Percentiles rank a stretch among this genome's conserved stretches.
Evolutionary conservation across 2,797 vertebrate species (phyloP).

Genomic region (Euthynnus affinis): DNA sequence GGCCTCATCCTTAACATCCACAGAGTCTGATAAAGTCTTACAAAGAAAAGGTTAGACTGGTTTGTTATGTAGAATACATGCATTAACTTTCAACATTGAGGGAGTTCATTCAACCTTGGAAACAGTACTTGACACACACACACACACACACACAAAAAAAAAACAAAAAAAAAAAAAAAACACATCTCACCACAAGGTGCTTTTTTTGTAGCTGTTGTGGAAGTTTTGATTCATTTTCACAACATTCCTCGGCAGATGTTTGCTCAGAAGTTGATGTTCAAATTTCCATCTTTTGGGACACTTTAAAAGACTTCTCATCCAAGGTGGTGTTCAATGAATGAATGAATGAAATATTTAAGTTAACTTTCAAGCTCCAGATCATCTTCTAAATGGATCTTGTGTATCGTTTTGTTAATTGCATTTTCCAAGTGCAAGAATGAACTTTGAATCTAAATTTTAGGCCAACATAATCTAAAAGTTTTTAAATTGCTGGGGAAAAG

Average conservation of each 20-base stretch:
- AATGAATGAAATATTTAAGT: not conserved
- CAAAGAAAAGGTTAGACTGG: not conserved
- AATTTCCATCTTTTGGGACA: too few relatives aligned
- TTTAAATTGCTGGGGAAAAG: too few relatives aligned
- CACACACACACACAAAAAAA: too few relatives aligned
- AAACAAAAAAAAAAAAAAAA: too few relatives aligned
- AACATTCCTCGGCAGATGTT: not conserved
- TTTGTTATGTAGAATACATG: not conserved
- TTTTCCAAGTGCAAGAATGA: too few relatives aligned
- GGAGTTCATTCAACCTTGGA: not conserved
- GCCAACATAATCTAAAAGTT: too few relatives aligned
- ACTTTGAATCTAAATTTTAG: too few relatives aligned
- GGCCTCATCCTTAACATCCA: slow-evolving; percentile 29
- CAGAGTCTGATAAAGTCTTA: slow-evolving; percentile 58
- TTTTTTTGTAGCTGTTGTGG: not conserved
- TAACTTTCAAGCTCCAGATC: not conserved
- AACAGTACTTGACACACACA: not conserved
- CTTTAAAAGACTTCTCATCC: not conserved
- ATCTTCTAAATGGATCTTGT: not conserved
- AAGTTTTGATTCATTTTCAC: not conserved
- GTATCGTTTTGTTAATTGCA: too few relatives aligned
- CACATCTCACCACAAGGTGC: too few relatives aligned
- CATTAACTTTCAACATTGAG: not conserved
- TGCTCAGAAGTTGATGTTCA: not conserved
- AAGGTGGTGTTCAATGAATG: not conserved